Conservation (phyloP, 2,888 invertebrate species). For the Xanthia togata region DNA sequence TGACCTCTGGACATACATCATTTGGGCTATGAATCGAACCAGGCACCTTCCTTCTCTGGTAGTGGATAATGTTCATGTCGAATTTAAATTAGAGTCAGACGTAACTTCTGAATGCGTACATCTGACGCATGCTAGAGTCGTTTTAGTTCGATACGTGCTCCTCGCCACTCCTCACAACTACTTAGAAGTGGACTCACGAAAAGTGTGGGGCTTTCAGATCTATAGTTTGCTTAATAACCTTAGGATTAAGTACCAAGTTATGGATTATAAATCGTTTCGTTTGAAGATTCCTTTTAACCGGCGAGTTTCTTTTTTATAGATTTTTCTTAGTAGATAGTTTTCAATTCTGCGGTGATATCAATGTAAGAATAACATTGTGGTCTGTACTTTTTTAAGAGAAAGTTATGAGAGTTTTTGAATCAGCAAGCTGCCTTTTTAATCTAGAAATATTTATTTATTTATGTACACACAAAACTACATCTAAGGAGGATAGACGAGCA, state of each 20-base stretch:
- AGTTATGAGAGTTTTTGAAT: neutral
- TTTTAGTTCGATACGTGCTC: conserved; percentile 14
- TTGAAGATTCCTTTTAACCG: neutral
- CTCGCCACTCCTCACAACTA: neutral
- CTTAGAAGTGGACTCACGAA: neutral
- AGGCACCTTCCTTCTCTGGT: conserved; percentile 47
- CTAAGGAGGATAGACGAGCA: neutral
- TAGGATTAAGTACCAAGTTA: neutral
- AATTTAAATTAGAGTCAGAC: conserved; percentile 53
- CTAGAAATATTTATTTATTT: neutral
- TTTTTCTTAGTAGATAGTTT: neutral
- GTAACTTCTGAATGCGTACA: conserved; percentile 9
- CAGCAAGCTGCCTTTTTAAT: neutral
- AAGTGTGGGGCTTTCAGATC: neutral
- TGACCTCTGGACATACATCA: conserved; percentile 32
- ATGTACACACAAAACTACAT: neutral
- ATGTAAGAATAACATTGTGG: neutral
- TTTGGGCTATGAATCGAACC: conserved; percentile 24
- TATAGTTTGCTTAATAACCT: neutral
- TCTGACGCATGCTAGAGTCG: conserved; percentile 32
- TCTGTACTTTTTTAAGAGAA: neutral
- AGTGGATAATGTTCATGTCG: conserved; percentile 25
- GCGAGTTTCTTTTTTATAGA: conserved; percentile 5
- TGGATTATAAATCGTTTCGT: neutral
- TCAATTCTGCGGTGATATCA: neutral